Evolutionary conservation across 2,888 invertebrate species (phyloP).

Genomic region (Dynastes tityus): DNA sequence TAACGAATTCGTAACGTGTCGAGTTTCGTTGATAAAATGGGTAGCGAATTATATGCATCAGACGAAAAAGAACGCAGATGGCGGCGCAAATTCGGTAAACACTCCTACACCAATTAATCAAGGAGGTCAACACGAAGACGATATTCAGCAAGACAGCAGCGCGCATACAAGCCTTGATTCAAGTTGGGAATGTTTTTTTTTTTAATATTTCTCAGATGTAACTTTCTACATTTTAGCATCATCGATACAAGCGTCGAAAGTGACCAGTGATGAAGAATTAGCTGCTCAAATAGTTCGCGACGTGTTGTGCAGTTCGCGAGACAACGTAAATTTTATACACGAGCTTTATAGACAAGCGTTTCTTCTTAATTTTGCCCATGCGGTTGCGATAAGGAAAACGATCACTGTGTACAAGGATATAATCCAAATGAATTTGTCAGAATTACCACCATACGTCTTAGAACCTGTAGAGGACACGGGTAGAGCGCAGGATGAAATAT

Average conservation of each 20-base stretch:
- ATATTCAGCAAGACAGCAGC: constrained; percentile 71
- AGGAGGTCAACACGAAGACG: constrained; percentile 72
- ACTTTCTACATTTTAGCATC: not conserved
- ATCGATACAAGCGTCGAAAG: constrained; percentile 66
- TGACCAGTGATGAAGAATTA: constrained; percentile 68
- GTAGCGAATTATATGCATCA: constrained; percentile 88
- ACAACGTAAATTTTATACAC: constrained; percentile 95
- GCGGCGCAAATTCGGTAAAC: constrained; percentile 63
- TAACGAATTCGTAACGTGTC: constrained; percentile 80
- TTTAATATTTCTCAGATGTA: constrained; percentile 6
- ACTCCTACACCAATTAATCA: constrained; percentile 64
- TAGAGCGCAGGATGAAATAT: constrained; percentile 61
- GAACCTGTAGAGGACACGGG: constrained; percentile 75
- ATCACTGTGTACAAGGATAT: constrained; percentile 96
- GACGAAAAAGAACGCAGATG: constrained; percentile 75
- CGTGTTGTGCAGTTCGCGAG: constrained; percentile 88
- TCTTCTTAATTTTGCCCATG: constrained; percentile 89
- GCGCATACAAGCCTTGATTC: constrained; percentile 77
- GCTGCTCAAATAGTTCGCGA: constrained; percentile 84
- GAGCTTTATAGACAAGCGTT: constrained; percentile 96
- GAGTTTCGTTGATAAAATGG: constrained; percentile 93
- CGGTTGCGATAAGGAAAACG: constrained; percentile 89
- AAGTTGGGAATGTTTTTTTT: constrained; percentile 67
- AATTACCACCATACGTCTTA: constrained; percentile 87
- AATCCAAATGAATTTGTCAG: constrained; percentile 89